phyloP scores from a whole-genome alignment of 2,797 vertebrate species.

The Thunnus albacares region DNA sequence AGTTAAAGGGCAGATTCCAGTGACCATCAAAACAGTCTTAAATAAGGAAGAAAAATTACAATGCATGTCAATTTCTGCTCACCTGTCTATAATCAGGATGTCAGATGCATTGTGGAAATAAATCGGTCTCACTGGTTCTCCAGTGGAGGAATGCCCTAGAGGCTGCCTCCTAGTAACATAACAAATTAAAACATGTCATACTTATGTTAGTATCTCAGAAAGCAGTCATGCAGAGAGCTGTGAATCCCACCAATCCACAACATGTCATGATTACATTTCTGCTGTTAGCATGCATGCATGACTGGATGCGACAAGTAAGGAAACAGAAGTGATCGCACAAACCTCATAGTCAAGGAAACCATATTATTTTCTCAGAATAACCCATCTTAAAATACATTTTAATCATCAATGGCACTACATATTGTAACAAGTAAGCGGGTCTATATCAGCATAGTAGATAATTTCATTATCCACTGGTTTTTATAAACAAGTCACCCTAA shows the following conservation, averaged over 20 bases:
- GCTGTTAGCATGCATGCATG: conserved; percentile 43
- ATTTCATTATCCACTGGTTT: background rate
- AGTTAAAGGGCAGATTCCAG: conserved; percentile 24
- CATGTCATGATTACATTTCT: conserved; percentile 42
- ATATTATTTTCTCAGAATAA: conserved; percentile 4
- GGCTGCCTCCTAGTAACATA: conserved; percentile 43
- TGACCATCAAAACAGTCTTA: conserved; percentile 30
- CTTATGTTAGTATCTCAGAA: conserved; percentile 46
- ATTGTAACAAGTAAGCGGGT: background rate
- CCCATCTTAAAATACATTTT: background rate
- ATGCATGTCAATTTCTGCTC: conserved; percentile 56
- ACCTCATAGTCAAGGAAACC: conserved; percentile 3
- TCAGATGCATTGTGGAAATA: conserved; percentile 62
- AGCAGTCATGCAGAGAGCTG: conserved; percentile 56
- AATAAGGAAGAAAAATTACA: conserved; percentile 19
- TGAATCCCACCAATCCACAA: conserved; percentile 46
- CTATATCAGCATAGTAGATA: background rate
- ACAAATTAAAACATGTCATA: conserved; percentile 74
- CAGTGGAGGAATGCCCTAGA: conserved; percentile 52
- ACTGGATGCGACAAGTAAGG: conserved; percentile 30
- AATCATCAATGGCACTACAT: background rate
- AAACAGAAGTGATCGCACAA: conserved; percentile 10
- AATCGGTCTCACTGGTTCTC: conserved; percentile 35
- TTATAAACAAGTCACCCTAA: background rate
- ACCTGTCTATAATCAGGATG: conserved; percentile 70